Base-by-base conservation (phyloP, 2,113 vertebrate genomes). In the Lichenostomus cassidix region DNA sequence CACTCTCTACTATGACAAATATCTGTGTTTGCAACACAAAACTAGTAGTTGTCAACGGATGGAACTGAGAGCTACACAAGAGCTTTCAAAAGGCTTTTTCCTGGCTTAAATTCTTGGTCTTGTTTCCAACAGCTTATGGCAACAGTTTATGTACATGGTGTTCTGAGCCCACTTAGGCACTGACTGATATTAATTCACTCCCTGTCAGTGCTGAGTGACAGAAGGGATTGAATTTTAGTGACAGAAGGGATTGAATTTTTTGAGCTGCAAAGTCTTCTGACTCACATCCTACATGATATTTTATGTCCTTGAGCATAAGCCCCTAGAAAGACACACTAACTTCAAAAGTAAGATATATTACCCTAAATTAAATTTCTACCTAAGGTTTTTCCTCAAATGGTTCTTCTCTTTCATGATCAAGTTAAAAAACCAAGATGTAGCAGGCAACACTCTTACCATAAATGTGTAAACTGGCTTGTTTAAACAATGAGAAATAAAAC, bases 241-340 rank as follows among this genome's bases (percentile, higher is more conserved):
- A 56, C 19, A 55, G 50, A 73, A 60, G 7, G 7, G 27, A 31
- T 3, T 49, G 20, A 63, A 37, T 81, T 62, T 74, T 80, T 49
- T 37, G 17, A 82, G 4, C 20, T 33, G 10, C 18, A 73, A 73
- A 70, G 1, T 71, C 20, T 89, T 89, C 33, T 50, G 20, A 46
- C 4, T 7, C 19, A 52, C 27, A 17, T 64, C 37, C 18, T 59
- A 41, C 10, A 60, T 62, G 83, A 33, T 44, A 21, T 10, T 74
- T 78, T 79, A n/a, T 6, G 9, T 27, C 1, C 0, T 11, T 53
- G n/a, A 7, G 3, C 1, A 0, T n/a, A 71, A 86, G 39, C 12
- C 4, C 5, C 41, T 5, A 31, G 58, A 69, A 53, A 59, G 11
- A 42, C 7, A 11, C 7, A 37, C 7, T 27, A 23, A 53, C 5